These are phyloP conservation scores for Oxystoma pomonae DNA, from an alignment of 2,888 invertebrate species.

Conservation along the genomic window DNA sequence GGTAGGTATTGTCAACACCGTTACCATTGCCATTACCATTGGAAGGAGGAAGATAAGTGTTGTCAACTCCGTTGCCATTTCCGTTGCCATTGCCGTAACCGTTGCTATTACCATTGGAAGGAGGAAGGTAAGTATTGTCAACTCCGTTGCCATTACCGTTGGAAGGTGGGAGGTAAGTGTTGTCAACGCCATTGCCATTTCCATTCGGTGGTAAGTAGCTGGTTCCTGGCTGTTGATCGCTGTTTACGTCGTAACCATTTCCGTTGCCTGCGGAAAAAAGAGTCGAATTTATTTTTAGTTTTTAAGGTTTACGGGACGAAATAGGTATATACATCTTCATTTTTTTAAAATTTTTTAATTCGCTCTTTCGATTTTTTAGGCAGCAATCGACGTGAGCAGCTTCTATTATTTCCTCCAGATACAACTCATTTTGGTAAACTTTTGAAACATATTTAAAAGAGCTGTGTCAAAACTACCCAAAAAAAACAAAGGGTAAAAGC, in stretches of 20 bases:
- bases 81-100: slow-evolving; percentile 23
- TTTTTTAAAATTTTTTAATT: not conserved
- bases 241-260: slow-evolving; percentile 35
- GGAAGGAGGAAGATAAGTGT: slow-evolving; percentile 31
- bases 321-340: too few species aligned
- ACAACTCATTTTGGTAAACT: too few species aligned
- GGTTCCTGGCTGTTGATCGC: slow-evolving; percentile 31
- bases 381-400: too few species aligned
- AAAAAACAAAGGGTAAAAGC: too few species aligned
- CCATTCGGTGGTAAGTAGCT: slow-evolving; percentile 27
- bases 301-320: not conserved
- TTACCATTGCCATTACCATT: slow-evolving; percentile 23
- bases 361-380: not conserved
- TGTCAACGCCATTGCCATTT: slow-evolving; percentile 22
- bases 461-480: too few species aligned
- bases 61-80: slow-evolving; percentile 19
- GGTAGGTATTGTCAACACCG: slow-evolving; percentile 26
- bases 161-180: slow-evolving; percentile 21
- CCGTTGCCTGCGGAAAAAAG: slow-evolving; percentile 16
- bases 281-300: slow-evolving; percentile 3
- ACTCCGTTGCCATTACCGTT: slow-evolving; percentile 17
- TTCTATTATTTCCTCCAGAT: too few species aligned
- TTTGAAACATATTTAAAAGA: too few species aligned
- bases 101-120: slow-evolving; percentile 19
- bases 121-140: slow-evolving; percentile 28